Percentiles rank a stretch among this genome's conserved stretches.
Evolutionary conservation across 2,113 vertebrate genomes (phyloP).

Genomic region (Brachypodius melanocephalos): DNA sequence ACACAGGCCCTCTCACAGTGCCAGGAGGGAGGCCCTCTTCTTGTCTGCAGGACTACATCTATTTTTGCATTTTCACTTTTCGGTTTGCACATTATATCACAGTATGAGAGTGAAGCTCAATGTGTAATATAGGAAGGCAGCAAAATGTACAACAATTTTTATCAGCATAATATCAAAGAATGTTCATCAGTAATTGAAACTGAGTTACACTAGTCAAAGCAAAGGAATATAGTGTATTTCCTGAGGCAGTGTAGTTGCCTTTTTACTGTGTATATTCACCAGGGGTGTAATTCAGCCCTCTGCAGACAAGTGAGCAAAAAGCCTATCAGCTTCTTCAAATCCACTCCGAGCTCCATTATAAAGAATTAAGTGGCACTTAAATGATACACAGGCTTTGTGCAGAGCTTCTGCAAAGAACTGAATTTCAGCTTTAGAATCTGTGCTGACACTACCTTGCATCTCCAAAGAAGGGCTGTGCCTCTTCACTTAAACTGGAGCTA

Average conservation of each 20-base stretch:
- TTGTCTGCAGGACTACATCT: not conserved
- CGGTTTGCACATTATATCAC: not conserved
- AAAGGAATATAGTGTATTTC: not conserved
- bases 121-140: not conserved
- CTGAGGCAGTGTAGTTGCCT: not conserved
- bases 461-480: not conserved
- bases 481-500: not conserved
- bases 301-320: constrained; percentile 27
- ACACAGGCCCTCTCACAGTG: not conserved
- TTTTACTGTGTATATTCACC: constrained; percentile 12
- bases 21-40: not conserved
- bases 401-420: not conserved
- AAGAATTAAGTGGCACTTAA: constrained; percentile 50
- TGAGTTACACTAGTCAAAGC: not conserved
- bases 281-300: constrained; percentile 20
- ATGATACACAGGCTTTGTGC: not conserved
- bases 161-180: not conserved
- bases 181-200: constrained; percentile 25
- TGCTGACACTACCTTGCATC: not conserved
- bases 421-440: constrained; percentile 2
- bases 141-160: not conserved
- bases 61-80: not conserved
- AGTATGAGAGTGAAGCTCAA: not conserved
- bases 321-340: constrained; percentile 19
- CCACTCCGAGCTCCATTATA: not conserved